phyloP scores from a whole-genome alignment of 1,140 invertebrate species.

The Apis laboriosa region DNA sequence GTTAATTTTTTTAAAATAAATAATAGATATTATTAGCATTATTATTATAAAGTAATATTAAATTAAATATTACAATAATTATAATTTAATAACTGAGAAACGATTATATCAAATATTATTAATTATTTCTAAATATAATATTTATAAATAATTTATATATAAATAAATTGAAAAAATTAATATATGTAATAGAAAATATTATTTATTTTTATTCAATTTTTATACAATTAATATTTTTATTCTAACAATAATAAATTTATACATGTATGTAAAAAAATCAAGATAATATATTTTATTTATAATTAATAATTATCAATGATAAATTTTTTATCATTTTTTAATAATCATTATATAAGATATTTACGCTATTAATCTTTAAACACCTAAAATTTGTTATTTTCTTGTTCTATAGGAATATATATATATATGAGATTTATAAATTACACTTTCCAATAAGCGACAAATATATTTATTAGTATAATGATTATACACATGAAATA shows the following conservation, averaged over 20 bases:
- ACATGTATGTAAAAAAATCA: background rate
- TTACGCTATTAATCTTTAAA: background rate
- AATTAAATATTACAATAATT: background rate
- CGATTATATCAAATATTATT: background rate
- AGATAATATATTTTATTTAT: background rate
- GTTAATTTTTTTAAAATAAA: background rate
- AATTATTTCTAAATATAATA: background rate
- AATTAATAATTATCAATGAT: background rate
- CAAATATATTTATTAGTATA: background rate
- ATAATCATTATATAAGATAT: background rate
- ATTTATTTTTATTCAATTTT: background rate
- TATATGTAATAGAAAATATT: background rate
- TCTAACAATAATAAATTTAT: background rate
- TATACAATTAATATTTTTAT: background rate
- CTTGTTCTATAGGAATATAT: background rate
- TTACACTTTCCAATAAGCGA: constrained; percentile 19
- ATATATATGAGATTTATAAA: background rate
- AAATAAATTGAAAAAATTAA: background rate
- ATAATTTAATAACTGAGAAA: background rate
- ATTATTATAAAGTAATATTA: background rate
- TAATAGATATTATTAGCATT: no score
- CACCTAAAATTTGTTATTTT: background rate
- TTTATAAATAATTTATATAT: background rate
- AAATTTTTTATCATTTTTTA: background rate
- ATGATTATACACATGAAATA: background rate